A percentile compares a stretch with the other conserved stretches of the same genome.
Conservation (phyloP, 1,140 invertebrate species). For the Eulimnadia texana region DNA sequence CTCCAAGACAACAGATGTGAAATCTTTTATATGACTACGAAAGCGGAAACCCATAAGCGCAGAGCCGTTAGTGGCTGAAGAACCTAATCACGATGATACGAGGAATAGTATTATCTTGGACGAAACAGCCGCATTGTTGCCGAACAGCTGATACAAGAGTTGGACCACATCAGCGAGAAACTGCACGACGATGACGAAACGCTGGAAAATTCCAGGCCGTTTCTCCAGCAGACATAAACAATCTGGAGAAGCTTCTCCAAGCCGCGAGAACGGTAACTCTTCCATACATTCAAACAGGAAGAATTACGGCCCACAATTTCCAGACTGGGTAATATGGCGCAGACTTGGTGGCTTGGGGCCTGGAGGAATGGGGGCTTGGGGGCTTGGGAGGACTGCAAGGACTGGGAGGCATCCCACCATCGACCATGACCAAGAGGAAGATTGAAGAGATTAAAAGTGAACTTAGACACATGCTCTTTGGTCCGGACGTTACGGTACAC, state of each 20-base stretch:
- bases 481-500: slow-evolving; percentile 8
- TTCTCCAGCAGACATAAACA: not conserved
- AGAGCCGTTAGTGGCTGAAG: slow-evolving; percentile 3
- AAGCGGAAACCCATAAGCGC: not conserved
- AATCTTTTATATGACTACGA: not conserved
- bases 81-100: not conserved
- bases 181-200: slow-evolving; percentile 5
- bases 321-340: not conserved
- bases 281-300: not conserved
- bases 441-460: slow-evolving; percentile 16
- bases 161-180: slow-evolving; percentile 8
- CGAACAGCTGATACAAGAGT: slow-evolving; percentile 2
- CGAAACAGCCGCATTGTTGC: slow-evolving; percentile 3
- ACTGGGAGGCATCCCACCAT: not conserved
- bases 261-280: not conserved
- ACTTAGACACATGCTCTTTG: slow-evolving; percentile 15
- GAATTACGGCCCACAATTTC: not conserved
- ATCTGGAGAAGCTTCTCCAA: slow-evolving; percentile 2
- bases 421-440: slow-evolving; percentile 14
- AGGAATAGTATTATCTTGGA: not conserved
- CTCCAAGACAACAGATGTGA: not conserved
- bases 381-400: not conserved
- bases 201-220: not conserved
- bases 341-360: not conserved
- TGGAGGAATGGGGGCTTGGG: not conserved